Evolutionary conservation across 2,888 invertebrate genomes (phyloP).

Genomic region (Miltochrista miniata): DNA sequence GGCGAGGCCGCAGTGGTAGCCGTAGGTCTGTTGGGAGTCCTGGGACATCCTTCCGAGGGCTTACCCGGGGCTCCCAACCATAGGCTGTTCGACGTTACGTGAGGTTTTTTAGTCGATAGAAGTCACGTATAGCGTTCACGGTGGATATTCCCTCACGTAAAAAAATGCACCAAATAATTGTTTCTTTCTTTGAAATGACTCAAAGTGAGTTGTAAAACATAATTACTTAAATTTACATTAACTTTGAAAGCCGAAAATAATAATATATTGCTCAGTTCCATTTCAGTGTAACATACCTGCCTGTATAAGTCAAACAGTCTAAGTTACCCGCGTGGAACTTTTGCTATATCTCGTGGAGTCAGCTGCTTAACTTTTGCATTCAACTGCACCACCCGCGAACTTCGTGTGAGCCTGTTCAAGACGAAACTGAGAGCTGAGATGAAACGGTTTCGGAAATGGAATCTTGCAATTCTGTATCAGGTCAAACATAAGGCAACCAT

Average conservation of each 20-base stretch:
- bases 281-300: background rate
- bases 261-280: background rate
- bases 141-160: too few species aligned
- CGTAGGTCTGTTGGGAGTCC: too few species aligned
- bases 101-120: too few species aligned
- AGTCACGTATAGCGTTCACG: too few species aligned
- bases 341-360: conserved; percentile 7
- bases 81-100: too few species aligned
- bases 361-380: conserved; percentile 4
- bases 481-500: background rate
- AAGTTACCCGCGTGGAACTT: conserved; percentile 8
- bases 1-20: too few species aligned
- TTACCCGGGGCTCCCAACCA: too few species aligned
- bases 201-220: too few species aligned
- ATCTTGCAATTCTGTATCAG: background rate
- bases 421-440: background rate
- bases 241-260: background rate
- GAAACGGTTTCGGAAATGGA: conserved; percentile 7
- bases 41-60: too few species aligned
- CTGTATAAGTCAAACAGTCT: conserved; percentile 3
- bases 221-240: too few species aligned
- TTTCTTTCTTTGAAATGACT: too few species aligned
- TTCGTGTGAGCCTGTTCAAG: conserved; percentile 2
- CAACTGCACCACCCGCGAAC: conserved; percentile 9
- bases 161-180: too few species aligned